These are phyloP conservation scores for Drosophila incognita DNA, from an alignment of 2,888 invertebrate species.

Conservation along the genomic window DNA sequence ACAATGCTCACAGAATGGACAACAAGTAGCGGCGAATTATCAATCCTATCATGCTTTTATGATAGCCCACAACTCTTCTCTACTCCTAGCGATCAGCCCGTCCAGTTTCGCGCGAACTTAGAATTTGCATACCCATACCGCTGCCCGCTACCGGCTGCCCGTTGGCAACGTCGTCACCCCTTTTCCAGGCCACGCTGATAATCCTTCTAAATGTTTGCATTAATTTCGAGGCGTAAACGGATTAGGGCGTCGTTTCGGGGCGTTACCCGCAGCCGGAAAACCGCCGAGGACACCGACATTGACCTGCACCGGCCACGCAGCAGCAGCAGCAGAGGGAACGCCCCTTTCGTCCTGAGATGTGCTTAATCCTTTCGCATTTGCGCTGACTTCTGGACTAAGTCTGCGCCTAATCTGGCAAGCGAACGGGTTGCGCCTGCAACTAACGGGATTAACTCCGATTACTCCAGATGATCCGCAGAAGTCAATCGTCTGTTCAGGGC, in stretches of 20 bases:
- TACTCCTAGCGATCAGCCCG: neutral
- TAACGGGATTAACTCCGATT: constrained; percentile 80
- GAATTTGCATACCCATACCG: constrained; percentile 35
- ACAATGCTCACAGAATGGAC: constrained; percentile 69
- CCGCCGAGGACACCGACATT: constrained; percentile 52
- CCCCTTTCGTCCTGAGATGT: constrained; percentile 3
- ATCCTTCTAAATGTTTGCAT: constrained; percentile 82
- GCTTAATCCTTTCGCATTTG: constrained; percentile 76
- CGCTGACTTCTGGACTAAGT: constrained; percentile 67
- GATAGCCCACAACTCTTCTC: constrained; percentile 41
- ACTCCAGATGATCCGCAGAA: constrained; percentile 78
- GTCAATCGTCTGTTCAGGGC: constrained; percentile 53
- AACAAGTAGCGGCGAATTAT: constrained; percentile 81
- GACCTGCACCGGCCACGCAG: constrained; percentile 37
- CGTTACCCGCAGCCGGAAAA: constrained; percentile 72
- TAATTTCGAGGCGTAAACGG: constrained; percentile 77
- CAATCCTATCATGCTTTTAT: constrained; percentile 81
- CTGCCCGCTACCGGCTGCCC: neutral
- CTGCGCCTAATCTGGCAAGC: constrained; percentile 57
- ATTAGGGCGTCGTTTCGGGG: constrained; percentile 70
- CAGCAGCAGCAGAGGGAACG: constrained; percentile 25
- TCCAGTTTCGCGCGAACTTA: constrained; percentile 23
- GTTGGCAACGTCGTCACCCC: constrained; percentile 33
- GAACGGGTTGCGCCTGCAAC: constrained; percentile 57
- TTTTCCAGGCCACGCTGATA: constrained; percentile 61